A percentile compares a stretch with the other conserved stretches of the same genome.
Conservation (phyloP, 2,113 vertebrate species). For the Dicentrarchus labrax region DNA sequence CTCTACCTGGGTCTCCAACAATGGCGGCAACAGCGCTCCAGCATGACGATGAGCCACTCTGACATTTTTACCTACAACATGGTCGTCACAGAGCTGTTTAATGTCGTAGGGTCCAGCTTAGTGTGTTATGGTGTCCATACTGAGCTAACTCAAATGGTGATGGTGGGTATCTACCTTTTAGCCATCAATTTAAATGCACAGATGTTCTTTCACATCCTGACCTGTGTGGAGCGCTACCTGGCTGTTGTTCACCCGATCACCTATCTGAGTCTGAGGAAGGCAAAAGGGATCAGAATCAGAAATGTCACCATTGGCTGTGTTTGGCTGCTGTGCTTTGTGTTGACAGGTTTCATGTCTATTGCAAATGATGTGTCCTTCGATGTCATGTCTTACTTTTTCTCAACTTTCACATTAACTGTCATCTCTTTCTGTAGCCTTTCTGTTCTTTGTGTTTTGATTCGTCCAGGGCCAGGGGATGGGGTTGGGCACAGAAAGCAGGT, state of each 20-base stretch:
- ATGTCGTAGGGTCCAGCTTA: not conserved
- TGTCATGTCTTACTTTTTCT: rapidly evolving
- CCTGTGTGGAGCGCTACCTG: not conserved
- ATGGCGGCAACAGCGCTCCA: not conserved
- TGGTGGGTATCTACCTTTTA: rapidly evolving
- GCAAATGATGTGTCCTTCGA: rapidly evolving
- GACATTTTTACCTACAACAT: constrained; percentile 39
- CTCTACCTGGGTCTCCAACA: constrained; percentile 9
- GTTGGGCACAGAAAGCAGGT: not conserved
- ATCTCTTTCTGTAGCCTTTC: not conserved
- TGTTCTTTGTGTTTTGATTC: not conserved
- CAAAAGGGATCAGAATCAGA: not conserved
- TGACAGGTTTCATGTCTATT: rapidly evolving
- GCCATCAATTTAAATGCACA: rapidly evolving
- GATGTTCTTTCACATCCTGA: not conserved
- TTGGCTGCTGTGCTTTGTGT: not conserved
- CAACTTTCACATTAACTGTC: rapidly evolving
- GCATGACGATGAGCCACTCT: not conserved
- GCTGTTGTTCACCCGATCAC: not conserved
- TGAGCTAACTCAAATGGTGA: rapidly evolving
- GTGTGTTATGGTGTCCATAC: rapidly evolving
- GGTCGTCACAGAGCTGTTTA: constrained; percentile 2
- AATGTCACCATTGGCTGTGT: not conserved
- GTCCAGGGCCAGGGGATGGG: not conserved
- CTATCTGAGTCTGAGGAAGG: not conserved